Percentiles rank a stretch among this genome's conserved stretches.
These are phyloP conservation scores for Onchidella celtica DNA, from an alignment of 2,888 invertebrate genomes.

Conservation along the genomic window DNA sequence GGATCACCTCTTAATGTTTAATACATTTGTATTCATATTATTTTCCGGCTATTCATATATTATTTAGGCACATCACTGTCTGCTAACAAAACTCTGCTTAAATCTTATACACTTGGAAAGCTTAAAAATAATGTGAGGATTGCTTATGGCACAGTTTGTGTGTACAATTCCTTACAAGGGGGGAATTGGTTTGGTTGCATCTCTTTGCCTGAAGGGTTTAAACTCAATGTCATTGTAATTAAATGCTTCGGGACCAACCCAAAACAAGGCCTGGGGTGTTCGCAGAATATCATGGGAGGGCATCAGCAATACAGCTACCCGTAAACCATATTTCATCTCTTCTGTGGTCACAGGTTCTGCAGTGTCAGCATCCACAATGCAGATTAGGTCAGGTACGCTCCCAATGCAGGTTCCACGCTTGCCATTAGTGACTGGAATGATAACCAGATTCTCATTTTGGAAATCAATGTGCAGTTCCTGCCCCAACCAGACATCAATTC, in stretches of 20 bases:
- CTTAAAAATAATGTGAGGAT: too few species aligned
- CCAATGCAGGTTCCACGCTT: constrained; percentile 56
- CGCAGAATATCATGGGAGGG: constrained; percentile 62
- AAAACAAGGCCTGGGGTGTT: constrained; percentile 61
- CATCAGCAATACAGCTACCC: constrained; percentile 70
- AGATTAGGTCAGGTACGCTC: constrained; percentile 74
- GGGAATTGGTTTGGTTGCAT: constrained; percentile 15
- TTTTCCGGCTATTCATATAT: too few species aligned
- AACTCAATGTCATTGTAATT: constrained; percentile 57
- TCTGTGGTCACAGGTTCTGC: constrained; percentile 75
- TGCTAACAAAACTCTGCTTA: too few species aligned
- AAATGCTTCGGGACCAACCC: constrained; percentile 73
- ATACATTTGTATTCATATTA: too few species aligned
- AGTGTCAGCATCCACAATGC: constrained; percentile 69
- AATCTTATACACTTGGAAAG: too few species aligned
- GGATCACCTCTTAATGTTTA: too few species aligned
- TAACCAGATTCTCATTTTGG: constrained; percentile 77
- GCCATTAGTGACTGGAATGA: constrained; percentile 44
- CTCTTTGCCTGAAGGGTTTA: constrained; percentile 21
- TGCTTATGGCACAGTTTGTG: too few species aligned
- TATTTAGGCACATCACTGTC: too few species aligned
- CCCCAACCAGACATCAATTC: constrained; percentile 53
- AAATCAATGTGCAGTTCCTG: constrained; percentile 65
- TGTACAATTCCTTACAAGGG: constrained; percentile 7
- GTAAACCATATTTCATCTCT: constrained; percentile 71